phyloP scores from a whole-genome alignment of 2,797 vertebrate species.

The Poeciliopsis gracilis region DNA sequence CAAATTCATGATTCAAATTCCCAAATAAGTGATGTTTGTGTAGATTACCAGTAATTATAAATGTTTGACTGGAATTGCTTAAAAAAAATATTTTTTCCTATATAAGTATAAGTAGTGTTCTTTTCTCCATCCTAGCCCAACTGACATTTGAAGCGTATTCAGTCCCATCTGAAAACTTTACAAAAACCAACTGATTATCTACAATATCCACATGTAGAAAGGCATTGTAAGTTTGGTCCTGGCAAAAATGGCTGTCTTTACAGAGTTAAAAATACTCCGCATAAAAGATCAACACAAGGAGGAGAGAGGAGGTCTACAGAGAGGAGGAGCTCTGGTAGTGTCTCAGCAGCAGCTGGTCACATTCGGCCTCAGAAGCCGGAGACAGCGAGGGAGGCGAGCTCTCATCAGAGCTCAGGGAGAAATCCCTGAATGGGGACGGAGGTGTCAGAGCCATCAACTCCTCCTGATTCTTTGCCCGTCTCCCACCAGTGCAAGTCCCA shows the following conservation, averaged over 20 bases:
- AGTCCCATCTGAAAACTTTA: slow-evolving; percentile 27
- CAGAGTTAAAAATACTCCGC: slow-evolving; percentile 18
- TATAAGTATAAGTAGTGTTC: slow-evolving; percentile 10
- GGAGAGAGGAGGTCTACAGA: slow-evolving; percentile 78
- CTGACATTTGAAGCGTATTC: slow-evolving; percentile 23
- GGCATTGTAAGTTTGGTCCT: slow-evolving; percentile 50
- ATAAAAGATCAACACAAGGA: not conserved
- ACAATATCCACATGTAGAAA: slow-evolving; percentile 46
- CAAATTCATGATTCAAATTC: not conserved
- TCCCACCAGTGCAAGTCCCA: slow-evolving; percentile 81
- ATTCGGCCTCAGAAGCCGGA: slow-evolving; percentile 90
- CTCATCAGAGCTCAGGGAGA: slow-evolving; percentile 89
- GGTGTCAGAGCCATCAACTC: slow-evolving; percentile 91
- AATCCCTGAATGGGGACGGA: slow-evolving; percentile 97
- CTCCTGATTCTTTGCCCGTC: slow-evolving; percentile 84
- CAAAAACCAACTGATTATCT: slow-evolving; percentile 32
- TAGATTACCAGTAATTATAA: not conserved
- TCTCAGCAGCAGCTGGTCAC: slow-evolving; percentile 92
- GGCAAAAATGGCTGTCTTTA: slow-evolving; percentile 16
- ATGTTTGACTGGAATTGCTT: not conserved
- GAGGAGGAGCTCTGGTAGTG: slow-evolving; percentile 99
- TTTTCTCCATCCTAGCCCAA: slow-evolving; percentile 9
- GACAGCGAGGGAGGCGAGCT: slow-evolving; percentile 89
- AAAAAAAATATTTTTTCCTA: not conserved
- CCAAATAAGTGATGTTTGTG: not conserved